Conservation (phyloP, 2,797 vertebrate genomes). For the Tokudaia muenninki region DNA sequence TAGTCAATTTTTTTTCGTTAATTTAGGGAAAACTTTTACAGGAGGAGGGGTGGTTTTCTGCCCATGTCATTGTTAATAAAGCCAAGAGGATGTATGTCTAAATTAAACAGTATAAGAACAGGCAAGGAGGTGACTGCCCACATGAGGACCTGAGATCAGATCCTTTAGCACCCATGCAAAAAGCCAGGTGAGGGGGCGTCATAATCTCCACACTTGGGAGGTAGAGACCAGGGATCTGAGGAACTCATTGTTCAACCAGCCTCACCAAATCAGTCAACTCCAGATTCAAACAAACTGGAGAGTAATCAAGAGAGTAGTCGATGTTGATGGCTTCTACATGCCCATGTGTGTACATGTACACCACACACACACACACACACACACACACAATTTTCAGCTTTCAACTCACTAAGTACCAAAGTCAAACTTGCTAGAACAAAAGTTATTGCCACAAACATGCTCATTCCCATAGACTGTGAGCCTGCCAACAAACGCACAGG, state of each 20-base stretch:
- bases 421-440: background rate
- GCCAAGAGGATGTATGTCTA: background rate
- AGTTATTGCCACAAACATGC: background rate
- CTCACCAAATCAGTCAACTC: background rate
- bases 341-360: fast-evolving
- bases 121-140: background rate
- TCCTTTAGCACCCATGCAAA: background rate
- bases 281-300: background rate
- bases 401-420: background rate
- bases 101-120: background rate
- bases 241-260: background rate
- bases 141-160: background rate
- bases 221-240: background rate
- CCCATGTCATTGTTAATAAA: slow-evolving; percentile 38
- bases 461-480: background rate
- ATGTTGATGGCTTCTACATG: too few relatives aligned
- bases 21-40: background rate
- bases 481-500: background rate
- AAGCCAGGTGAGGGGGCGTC: background rate
- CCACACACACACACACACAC: background rate
- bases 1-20: slow-evolving; percentile 1
- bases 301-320: background rate
- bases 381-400: background rate
- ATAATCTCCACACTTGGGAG: background rate
- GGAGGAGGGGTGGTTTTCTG: background rate